Evolutionary conservation across 2,113 vertebrate genomes (phyloP).

Genomic region (Trogon melanurus): DNA sequence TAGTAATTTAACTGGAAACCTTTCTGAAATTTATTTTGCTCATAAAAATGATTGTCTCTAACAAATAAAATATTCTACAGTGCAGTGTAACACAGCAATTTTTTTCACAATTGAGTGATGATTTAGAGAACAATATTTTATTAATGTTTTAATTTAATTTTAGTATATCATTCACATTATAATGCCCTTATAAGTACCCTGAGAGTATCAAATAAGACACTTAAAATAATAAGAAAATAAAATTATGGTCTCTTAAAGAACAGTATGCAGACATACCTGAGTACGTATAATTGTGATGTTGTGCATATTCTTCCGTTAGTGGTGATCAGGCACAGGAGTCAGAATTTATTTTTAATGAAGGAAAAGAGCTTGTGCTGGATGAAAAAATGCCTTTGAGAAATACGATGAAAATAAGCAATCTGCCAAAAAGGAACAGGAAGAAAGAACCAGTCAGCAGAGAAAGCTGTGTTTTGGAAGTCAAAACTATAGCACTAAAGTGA

Average conservation of each 20-base stretch:
- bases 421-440: neutral
- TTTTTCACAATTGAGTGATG: neutral
- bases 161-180: neutral
- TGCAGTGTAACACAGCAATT: neutral
- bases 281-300: neutral
- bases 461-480: neutral
- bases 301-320: neutral
- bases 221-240: neutral
- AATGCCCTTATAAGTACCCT: neutral
- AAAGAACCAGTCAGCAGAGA: neutral
- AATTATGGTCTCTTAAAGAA: neutral
- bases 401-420: neutral
- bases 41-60: neutral
- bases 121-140: neutral
- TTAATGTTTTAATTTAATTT: slow-evolving; percentile 30
- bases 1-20: neutral
- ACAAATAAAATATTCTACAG: neutral
- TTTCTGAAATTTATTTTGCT: neutral
- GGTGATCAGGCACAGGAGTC: neutral
- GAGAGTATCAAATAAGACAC: neutral
- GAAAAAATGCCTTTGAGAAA: neutral
- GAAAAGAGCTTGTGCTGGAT: neutral
- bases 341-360: neutral
- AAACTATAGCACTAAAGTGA: neutral
- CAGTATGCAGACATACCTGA: neutral